A percentile compares a stretch with the other conserved stretches of the same genome.
Conservation (phyloP, 2,888 invertebrate genomes). For the Abscondita cerata region DNA sequence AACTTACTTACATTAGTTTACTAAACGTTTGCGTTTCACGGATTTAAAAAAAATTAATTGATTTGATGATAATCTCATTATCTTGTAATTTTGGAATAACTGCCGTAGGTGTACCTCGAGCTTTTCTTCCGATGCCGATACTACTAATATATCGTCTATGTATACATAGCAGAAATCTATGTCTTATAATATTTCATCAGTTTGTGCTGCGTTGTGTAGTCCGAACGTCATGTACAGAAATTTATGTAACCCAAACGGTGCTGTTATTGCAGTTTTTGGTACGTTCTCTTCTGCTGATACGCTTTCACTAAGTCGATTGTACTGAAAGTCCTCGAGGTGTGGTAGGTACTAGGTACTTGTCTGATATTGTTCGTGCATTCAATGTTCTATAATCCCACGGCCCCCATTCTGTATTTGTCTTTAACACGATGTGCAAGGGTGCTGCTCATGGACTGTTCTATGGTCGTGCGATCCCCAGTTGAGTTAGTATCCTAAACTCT, state of each 20-base stretch:
- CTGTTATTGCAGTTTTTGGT: conserved; percentile 37
- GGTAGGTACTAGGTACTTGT: too few relatives aligned
- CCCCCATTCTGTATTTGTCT: conserved; percentile 34
- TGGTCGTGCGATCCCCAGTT: conserved; percentile 41
- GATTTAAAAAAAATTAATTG: too few relatives aligned
- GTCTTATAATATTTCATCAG: too few relatives aligned
- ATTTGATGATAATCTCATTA: conserved; percentile 48
- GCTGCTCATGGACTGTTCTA: conserved; percentile 45
- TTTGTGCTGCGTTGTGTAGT: too few relatives aligned
- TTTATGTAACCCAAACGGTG: conserved; percentile 45
- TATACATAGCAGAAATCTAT: conserved; percentile 47
- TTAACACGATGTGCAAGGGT: conserved; percentile 45
- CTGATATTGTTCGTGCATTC: conserved; percentile 34
- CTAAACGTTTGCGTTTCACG: too few relatives aligned
- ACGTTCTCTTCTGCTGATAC: conserved; percentile 51
- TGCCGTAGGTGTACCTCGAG: conserved; percentile 45
- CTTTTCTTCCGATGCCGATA: conserved; percentile 36
- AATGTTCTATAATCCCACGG: conserved; percentile 40
- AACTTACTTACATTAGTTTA: too few relatives aligned
- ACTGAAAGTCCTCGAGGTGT: conserved; percentile 47
- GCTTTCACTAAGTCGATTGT: conserved; percentile 50
- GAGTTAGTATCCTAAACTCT: conserved; percentile 43
- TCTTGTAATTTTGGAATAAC: too few relatives aligned
- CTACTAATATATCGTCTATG: conserved; percentile 50
- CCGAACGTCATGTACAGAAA: conserved; percentile 55